phyloP scores from a whole-genome alignment of 53 echinoderm and acorn worm species.

The Luidia sarsii region DNA sequence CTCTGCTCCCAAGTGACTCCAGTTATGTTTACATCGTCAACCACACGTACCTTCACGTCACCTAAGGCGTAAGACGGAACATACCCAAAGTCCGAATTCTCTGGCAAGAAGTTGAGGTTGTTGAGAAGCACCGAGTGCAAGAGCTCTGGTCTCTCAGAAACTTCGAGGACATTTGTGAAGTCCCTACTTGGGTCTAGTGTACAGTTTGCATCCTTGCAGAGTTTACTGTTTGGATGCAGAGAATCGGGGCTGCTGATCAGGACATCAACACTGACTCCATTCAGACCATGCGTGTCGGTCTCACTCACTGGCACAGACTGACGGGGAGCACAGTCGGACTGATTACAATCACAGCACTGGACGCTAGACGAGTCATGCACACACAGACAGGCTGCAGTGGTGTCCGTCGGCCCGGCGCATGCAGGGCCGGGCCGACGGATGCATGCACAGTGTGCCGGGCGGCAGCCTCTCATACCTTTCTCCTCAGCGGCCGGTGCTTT shows the following conservation, averaged over 20 bases:
- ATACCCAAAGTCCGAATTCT: background rate
- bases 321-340: background rate
- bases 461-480: conserved; percentile 34
- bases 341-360: conserved; percentile 11
- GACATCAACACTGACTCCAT: too few relatives aligned
- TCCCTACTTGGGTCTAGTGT: background rate
- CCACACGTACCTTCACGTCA: background rate
- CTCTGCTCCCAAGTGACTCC: conserved; percentile 8
- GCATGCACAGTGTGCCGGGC: conserved; percentile 30
- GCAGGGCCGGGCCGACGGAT: conserved; percentile 21
- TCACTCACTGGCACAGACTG: too few relatives aligned
- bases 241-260: too few relatives aligned
- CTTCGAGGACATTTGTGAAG: too few relatives aligned
- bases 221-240: too few relatives aligned
- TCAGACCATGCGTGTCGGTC: too few relatives aligned
- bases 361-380: conserved; percentile 43
- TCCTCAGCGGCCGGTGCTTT: background rate
- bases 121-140: too few relatives aligned
- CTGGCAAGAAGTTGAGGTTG: background rate
- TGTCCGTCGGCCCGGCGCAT: background rate
- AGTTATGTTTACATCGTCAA: conserved; percentile 25
- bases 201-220: background rate
- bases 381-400: conserved; percentile 1
- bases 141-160: too few relatives aligned
- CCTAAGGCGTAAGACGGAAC: background rate